These are phyloP conservation scores for Erannis defoliaria DNA, from an alignment of 2,888 invertebrate genomes.

Conservation along the genomic window DNA sequence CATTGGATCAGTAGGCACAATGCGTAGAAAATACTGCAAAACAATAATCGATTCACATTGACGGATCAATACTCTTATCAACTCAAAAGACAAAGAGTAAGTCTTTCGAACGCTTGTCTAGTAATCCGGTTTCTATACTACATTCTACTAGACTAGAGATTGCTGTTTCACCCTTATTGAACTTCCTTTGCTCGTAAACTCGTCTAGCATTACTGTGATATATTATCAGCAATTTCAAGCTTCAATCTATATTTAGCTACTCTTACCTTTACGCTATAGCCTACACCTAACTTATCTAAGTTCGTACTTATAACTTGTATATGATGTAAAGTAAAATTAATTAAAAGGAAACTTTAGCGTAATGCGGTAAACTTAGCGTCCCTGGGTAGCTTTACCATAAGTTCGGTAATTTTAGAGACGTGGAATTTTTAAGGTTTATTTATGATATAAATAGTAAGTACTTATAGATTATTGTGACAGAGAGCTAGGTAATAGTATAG, in stretches of 20 bases:
- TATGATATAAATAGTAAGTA: neutral
- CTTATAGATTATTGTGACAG: too few relatives aligned
- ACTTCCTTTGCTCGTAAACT: too few relatives aligned
- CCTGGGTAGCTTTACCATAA: slow-evolving; percentile 6
- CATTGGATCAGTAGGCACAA: too few relatives aligned
- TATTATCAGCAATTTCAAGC: slow-evolving; percentile 5
- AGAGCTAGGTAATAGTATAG: too few relatives aligned
- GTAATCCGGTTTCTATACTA: too few relatives aligned
- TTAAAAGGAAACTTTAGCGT: slow-evolving; percentile 28
- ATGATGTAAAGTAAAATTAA: slow-evolving; percentile 24
- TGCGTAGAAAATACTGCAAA: too few relatives aligned
- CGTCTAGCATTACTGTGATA: too few relatives aligned
- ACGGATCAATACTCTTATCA: neutral
- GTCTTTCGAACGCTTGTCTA: too few relatives aligned
- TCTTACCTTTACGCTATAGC: neutral
- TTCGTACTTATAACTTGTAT: neutral
- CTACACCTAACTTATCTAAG: neutral
- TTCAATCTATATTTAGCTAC: neutral
- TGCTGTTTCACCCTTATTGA: too few relatives aligned
- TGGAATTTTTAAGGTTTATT: neutral
- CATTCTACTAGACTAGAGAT: too few relatives aligned
- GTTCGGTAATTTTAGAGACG: neutral
- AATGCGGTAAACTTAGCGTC: slow-evolving; percentile 24
- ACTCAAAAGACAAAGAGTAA: neutral
- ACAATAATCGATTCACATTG: neutral